Evolutionary conservation across 2,797 vertebrate genomes (phyloP).

Genomic region (Pogoniulus pusillus): DNA sequence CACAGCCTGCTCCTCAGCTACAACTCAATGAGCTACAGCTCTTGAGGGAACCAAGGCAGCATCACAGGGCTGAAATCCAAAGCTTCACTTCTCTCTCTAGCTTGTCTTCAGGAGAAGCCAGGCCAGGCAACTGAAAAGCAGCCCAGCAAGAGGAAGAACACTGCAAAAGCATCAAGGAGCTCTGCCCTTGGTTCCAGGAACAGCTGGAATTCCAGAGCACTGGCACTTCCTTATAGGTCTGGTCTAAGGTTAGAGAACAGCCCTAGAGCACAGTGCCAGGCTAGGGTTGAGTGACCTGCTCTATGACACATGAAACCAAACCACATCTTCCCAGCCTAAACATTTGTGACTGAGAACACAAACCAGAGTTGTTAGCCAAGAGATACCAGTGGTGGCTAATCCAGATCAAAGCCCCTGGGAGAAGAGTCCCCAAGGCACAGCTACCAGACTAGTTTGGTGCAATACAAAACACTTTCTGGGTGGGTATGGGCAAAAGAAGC

Average conservation of each 20-base stretch:
- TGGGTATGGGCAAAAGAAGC: neutral
- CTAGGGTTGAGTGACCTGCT: neutral
- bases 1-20: too few relatives aligned
- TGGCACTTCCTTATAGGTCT: neutral
- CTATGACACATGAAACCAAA: neutral
- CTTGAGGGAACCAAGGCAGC: neutral
- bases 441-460: neutral
- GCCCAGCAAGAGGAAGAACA: neutral
- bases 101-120: neutral
- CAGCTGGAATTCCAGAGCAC: neutral
- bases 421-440: neutral
- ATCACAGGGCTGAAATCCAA: neutral
- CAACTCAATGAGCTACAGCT: neutral
- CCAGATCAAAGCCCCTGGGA: neutral
- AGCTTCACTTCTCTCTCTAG: neutral
- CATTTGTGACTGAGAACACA: neutral
- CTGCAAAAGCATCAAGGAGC: neutral
- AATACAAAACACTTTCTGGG: neutral
- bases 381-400: neutral
- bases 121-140: neutral
- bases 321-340: neutral
- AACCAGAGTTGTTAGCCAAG: neutral
- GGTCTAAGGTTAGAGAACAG: neutral
- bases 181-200: neutral
- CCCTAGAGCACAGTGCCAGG: rapidly evolving